phyloP scores from a whole-genome alignment of 2,113 vertebrate species.

The Saguinus imperator region DNA sequence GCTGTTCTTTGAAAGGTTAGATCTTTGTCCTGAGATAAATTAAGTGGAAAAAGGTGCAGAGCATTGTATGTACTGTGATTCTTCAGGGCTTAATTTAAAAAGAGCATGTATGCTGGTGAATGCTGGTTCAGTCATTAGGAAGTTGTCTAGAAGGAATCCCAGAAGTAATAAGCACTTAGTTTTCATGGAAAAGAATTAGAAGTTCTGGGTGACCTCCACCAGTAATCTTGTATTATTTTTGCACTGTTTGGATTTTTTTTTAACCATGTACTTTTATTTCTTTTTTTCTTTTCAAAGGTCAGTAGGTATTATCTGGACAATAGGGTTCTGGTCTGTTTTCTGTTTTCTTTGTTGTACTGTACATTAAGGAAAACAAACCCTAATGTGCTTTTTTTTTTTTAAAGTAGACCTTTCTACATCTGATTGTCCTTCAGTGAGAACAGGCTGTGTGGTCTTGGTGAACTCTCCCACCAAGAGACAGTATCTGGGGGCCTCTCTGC shows the following conservation, averaged over 20 bases:
- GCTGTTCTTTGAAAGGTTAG: neutral
- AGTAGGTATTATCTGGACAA: neutral
- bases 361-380: neutral
- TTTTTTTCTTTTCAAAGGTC: slow-evolving; percentile 4
- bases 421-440: neutral
- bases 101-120: neutral
- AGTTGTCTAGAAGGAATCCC: neutral
- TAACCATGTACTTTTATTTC: neutral
- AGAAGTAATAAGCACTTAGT: neutral
- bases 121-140: neutral
- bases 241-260: neutral
- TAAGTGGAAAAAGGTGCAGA: neutral
- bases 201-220: fast-evolving
- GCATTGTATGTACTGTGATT: neutral
- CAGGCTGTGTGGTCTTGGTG: neutral
- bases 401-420: neutral
- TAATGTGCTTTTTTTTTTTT: neutral
- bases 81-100: neutral
- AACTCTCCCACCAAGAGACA: neutral
- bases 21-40: neutral
- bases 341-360: neutral
- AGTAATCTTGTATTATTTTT: neutral
- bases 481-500: neutral
- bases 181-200: neutral
- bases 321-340: neutral